phyloP scores from a whole-genome alignment of 2,113 vertebrate genomes.

The Pelmatolapia mariae region DNA sequence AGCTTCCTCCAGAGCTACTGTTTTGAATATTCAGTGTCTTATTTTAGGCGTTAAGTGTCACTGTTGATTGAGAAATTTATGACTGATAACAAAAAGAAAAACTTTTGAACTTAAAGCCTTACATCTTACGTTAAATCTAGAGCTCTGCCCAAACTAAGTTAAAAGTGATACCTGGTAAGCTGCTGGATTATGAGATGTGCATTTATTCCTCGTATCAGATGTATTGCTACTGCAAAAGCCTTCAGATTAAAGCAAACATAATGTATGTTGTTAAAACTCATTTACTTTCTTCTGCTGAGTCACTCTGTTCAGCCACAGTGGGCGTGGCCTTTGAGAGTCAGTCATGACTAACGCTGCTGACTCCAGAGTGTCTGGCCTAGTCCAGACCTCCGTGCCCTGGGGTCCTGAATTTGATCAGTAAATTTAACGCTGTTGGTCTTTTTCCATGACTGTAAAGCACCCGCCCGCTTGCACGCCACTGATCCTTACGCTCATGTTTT shows the following conservation, averaged over 20 bases:
- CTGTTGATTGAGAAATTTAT: neutral
- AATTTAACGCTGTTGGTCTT: conserved; percentile 37
- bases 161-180: neutral
- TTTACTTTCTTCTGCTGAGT: conserved; percentile 10
- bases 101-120: neutral
- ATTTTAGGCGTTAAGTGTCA: neutral
- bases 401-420: conserved; percentile 37
- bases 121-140: neutral
- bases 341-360: conserved; percentile 43
- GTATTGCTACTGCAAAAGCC: neutral
- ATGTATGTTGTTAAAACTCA: neutral
- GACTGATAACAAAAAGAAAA: neutral
- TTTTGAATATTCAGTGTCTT: neutral
- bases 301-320: neutral
- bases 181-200: neutral
- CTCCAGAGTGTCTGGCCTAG: conserved; percentile 53
- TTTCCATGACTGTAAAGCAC: conserved; percentile 28
- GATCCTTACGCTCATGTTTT: conserved; percentile 10
- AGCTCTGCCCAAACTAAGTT: neutral
- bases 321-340: neutral
- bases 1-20: neutral
- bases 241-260: neutral
- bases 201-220: neutral
- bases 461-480: neutral
- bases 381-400: conserved; percentile 7